These are phyloP conservation scores for Euclidia mi DNA, from an alignment of 2,888 invertebrate genomes.

Conservation along the genomic window DNA sequence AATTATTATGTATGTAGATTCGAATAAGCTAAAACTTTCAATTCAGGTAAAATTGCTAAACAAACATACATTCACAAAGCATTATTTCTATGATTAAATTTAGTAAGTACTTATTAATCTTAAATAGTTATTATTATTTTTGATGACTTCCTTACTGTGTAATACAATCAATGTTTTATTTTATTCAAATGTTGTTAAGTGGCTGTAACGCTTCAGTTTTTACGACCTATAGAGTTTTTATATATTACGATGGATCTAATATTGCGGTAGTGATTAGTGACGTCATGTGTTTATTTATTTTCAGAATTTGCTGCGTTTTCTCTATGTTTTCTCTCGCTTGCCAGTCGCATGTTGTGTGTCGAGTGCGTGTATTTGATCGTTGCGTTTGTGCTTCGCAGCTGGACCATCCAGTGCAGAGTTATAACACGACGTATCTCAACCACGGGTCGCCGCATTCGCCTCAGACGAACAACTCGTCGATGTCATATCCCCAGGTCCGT, in stretches of 20 bases:
- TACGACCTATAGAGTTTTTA: slow-evolving; percentile 37
- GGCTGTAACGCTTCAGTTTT: slow-evolving; percentile 55
- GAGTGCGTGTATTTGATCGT: slow-evolving; percentile 35
- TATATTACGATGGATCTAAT: slow-evolving; percentile 33
- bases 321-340: slow-evolving; percentile 66
- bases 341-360: slow-evolving; percentile 18
- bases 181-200: slow-evolving; percentile 53
- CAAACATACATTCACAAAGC: slow-evolving; percentile 20
- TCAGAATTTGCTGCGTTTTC: slow-evolving; percentile 67
- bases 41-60: no score
- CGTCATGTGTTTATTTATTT: slow-evolving; percentile 59
- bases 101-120: slow-evolving; percentile 42
- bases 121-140: slow-evolving; percentile 42
- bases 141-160: slow-evolving; percentile 31
- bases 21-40: no score
- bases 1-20: background rate
- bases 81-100: slow-evolving; percentile 47
- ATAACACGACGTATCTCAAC: slow-evolving; percentile 83
- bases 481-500: slow-evolving; percentile 83
- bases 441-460: slow-evolving; percentile 85
- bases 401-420: slow-evolving; percentile 82
- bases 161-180: slow-evolving; percentile 54
- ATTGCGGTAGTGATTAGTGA: slow-evolving; percentile 54
- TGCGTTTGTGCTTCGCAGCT: slow-evolving; percentile 64
- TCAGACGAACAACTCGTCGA: slow-evolving; percentile 82